Conservation (phyloP, 2,113 vertebrate genomes). For the Dicrurus megarhynchus region DNA sequence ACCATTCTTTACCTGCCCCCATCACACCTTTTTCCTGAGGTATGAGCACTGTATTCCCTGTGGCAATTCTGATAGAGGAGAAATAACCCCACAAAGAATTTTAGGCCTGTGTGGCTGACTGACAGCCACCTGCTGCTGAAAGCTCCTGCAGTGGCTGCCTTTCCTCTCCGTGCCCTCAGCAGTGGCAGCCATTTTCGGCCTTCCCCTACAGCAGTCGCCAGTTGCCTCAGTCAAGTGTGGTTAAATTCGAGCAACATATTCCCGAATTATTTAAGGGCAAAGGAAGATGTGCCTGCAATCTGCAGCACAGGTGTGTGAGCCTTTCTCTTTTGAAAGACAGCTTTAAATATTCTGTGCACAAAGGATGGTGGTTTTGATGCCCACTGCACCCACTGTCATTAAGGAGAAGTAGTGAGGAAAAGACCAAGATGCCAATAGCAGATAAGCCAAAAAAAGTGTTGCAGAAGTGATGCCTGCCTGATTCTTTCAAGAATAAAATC, state of each 20-base stretch:
- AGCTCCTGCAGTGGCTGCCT: background rate
- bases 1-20: background rate
- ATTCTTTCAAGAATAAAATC: background rate
- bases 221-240: background rate
- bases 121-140: background rate
- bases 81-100: background rate
- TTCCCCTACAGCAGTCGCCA: background rate
- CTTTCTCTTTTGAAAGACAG: background rate
- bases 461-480: background rate
- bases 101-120: background rate
- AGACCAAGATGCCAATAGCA: background rate
- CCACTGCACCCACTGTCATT: background rate
- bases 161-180: background rate
- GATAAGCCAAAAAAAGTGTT: background rate
- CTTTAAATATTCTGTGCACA: background rate
- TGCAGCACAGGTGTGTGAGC: background rate
- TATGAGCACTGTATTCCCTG: background rate
- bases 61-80: background rate
- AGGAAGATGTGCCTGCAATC: background rate
- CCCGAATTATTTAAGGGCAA: background rate
- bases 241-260: background rate
- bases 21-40: background rate
- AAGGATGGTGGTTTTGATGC: background rate
- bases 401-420: background rate
- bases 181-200: background rate